Conservation (phyloP, 2,113 vertebrate genomes). For the Ranitomeya imitator region DNA sequence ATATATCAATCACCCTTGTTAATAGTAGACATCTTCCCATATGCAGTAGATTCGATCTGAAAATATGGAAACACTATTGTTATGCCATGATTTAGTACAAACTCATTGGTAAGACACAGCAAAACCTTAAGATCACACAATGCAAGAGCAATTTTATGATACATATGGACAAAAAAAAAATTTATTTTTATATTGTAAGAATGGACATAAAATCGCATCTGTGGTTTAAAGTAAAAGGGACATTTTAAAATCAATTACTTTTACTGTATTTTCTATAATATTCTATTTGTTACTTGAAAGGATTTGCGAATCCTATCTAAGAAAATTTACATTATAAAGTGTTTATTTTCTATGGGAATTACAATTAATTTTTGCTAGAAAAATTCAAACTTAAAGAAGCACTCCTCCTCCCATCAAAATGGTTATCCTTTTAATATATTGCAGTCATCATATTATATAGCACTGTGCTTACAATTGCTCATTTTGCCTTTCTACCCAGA, state of each 20-base stretch:
- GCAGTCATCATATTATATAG: too few species aligned
- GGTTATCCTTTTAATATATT: too few species aligned
- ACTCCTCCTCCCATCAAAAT: too few species aligned
- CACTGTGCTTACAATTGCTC: too few species aligned
- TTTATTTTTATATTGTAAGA: too few species aligned
- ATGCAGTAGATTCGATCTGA: background rate
- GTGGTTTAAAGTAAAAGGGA: background rate
- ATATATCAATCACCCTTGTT: conserved; percentile 67
- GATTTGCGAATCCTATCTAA: background rate
- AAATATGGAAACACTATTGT: conserved; percentile 3
- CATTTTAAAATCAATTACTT: background rate
- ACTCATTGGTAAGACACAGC: background rate
- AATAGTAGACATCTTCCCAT: conserved; percentile 41
- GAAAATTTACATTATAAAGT: background rate
- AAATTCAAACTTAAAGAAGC: background rate
- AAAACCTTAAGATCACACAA: background rate
- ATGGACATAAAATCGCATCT: too few species aligned
- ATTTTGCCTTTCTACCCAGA: too few species aligned
- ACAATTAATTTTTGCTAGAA: background rate
- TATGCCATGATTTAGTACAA: conserved; percentile 33
- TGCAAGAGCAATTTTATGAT: background rate
- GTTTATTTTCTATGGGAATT: background rate
- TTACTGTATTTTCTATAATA: background rate
- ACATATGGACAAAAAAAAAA: background rate
- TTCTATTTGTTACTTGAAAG: background rate